Evolutionary conservation across 2,888 invertebrate species (phyloP).

Genomic region (Limnephilus lunatus): DNA sequence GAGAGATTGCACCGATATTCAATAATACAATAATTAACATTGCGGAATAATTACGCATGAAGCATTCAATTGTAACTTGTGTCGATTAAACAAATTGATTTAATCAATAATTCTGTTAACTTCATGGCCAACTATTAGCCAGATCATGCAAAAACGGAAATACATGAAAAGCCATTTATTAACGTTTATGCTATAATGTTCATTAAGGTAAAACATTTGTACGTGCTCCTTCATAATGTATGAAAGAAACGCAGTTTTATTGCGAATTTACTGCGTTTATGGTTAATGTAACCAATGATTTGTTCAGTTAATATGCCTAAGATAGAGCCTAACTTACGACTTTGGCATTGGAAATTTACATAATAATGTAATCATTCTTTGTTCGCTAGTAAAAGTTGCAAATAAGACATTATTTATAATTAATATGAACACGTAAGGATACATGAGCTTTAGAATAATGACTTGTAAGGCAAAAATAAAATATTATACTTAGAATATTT

Average conservation of each 20-base stretch:
- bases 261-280: neutral
- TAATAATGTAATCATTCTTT: neutral
- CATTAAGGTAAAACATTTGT: neutral
- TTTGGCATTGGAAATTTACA: neutral
- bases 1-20: neutral
- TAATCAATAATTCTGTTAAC: slow-evolving; percentile 26
- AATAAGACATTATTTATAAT: neutral
- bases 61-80: slow-evolving; percentile 8
- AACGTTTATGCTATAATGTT: neutral
- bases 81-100: slow-evolving; percentile 15
- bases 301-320: neutral
- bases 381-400: neutral
- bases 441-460: neutral
- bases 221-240: neutral
- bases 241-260: neutral
- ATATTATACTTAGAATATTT: neutral
- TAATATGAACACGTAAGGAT: neutral
- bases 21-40: slow-evolving; percentile 11
- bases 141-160: slow-evolving; percentile 9
- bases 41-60: neutral
- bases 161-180: neutral
- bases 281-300: neutral
- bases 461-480: neutral
- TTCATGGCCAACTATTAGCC: slow-evolving; percentile 20
- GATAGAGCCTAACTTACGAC: neutral